Evolutionary conservation across 2,797 vertebrate genomes (phyloP).

Genomic region (Silurus lanzhouensis): DNA sequence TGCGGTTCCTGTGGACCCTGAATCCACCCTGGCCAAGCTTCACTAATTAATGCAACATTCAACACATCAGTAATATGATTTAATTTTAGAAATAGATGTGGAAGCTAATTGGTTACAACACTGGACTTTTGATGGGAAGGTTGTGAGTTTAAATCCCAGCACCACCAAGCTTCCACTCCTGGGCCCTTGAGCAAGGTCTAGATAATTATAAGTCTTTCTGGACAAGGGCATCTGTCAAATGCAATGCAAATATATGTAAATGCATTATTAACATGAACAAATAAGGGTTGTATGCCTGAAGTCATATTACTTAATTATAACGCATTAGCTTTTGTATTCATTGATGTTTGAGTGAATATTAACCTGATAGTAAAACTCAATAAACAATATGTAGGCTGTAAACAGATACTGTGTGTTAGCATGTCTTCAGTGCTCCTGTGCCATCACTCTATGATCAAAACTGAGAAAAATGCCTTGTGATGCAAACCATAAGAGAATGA

Average conservation of each 20-base stretch:
- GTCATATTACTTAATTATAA: not conserved
- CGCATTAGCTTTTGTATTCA: not conserved
- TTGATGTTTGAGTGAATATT: not conserved
- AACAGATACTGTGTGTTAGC: not conserved
- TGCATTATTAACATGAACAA: not conserved
- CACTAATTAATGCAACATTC: constrained; percentile 28
- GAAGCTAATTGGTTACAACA: too few species aligned
- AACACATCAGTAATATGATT: constrained; percentile 15
- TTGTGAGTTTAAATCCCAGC: too few species aligned
- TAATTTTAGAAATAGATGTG: not conserved
- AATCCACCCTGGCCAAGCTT: constrained; percentile 42
- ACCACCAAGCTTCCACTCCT: too few species aligned
- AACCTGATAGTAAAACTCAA: not conserved
- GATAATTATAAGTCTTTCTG: too few species aligned
- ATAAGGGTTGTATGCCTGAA: not conserved
- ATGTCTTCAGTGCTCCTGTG: not conserved
- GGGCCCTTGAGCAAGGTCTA: too few species aligned
- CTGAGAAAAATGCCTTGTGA: not conserved
- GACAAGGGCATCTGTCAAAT: too few species aligned
- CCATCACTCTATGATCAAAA: not conserved
- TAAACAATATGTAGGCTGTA: not conserved
- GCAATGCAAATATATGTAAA: too few species aligned
- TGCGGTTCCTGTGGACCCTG: constrained; percentile 39
- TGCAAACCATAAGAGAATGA: not conserved
- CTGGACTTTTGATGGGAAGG: too few species aligned